Percentiles rank a stretch among this genome's conserved stretches.
phyloP scores from a whole-genome alignment of 2,113 vertebrate genomes.

The Panthera uncia region DNA sequence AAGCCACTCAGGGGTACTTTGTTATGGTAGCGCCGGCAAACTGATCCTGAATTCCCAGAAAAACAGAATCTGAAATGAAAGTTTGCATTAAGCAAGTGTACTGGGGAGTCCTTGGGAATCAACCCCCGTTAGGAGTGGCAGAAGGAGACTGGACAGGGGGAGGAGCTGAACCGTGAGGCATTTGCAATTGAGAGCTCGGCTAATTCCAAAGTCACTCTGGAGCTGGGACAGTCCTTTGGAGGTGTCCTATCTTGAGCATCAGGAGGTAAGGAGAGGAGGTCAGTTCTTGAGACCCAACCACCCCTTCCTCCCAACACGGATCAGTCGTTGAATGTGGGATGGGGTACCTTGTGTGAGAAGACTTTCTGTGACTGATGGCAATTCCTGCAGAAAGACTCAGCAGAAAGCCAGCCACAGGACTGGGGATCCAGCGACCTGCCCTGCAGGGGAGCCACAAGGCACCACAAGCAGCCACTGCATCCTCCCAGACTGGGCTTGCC shows the following conservation, averaged over 20 bases:
- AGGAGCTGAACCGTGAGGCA: too few relatives aligned
- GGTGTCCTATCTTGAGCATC: neutral
- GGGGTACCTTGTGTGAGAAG: neutral
- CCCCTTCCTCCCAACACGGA: neutral
- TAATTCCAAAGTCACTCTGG: neutral
- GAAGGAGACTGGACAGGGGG: neutral
- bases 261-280: neutral
- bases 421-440: neutral
- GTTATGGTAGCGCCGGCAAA: neutral
- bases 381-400: neutral
- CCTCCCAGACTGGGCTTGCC: neutral
- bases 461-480: neutral
- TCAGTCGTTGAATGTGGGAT: neutral
- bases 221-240: too few relatives aligned
- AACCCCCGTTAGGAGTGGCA: neutral
- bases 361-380: neutral
- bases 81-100: neutral
- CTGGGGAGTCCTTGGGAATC: neutral
- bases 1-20: neutral
- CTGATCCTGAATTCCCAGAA: neutral
- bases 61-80: neutral
- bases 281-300: neutral
- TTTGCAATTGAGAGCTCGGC: neutral
- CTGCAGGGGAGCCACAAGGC: too few relatives aligned
- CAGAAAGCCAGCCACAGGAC: neutral